Evolutionary conservation across 23 tunicate species (phyloP).

Genomic region (Clavelina lepadiformis): DNA sequence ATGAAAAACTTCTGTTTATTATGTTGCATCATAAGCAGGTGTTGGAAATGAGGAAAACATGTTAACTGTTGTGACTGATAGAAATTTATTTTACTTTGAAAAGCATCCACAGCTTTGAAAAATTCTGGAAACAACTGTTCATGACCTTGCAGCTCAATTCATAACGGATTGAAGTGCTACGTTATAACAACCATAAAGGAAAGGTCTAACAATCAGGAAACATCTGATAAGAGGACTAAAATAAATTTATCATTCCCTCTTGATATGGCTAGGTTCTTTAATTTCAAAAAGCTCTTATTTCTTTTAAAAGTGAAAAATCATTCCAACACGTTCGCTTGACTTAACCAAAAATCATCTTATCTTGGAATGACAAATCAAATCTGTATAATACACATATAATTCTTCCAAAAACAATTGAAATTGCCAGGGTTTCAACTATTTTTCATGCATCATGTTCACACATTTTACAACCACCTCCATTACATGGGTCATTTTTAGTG

Average conservation of each 20-base stretch:
- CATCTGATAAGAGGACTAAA: conserved; percentile 3
- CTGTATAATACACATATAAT: conserved; percentile 2
- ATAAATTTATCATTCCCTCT: background rate
- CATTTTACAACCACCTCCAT: conserved; percentile 11
- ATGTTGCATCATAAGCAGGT: too few relatives aligned
- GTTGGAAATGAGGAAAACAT: too few relatives aligned
- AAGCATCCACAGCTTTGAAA: background rate
- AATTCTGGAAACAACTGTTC: conserved; percentile 9
- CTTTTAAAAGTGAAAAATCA: background rate
- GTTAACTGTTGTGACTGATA: conserved; percentile 5
- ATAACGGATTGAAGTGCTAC: conserved; percentile 5
- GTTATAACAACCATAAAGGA: conserved; percentile 8
- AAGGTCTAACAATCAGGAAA: conserved; percentile 11
- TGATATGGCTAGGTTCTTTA: background rate
- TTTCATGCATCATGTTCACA: conserved; percentile 8
- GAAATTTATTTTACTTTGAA: background rate
- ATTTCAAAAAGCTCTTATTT: background rate
- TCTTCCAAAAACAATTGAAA: conserved; percentile 10
- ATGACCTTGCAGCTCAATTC: conserved; percentile 7
- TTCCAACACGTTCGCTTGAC: conserved; percentile 8
- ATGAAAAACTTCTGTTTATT: too few relatives aligned
- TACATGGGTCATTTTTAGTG: conserved; percentile 13
- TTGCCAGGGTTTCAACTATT: conserved; percentile 1
- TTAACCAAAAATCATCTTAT: conserved; percentile 1
- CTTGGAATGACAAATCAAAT: conserved; percentile 9